Evolutionary conservation across 1,140 invertebrate species (phyloP).

Genomic region (Drosophila insularis): DNA sequence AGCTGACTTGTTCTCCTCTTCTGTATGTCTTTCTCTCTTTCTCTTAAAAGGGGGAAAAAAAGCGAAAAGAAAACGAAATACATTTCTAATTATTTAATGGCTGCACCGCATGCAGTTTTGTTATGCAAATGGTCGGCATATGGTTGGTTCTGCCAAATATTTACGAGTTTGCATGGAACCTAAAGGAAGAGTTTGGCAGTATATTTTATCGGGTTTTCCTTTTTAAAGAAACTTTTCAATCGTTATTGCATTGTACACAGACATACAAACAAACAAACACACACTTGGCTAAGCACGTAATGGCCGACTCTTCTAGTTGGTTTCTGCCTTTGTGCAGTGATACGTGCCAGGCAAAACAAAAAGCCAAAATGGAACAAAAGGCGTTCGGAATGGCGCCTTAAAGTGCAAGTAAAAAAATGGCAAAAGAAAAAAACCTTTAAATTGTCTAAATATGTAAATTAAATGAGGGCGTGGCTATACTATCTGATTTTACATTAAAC

Average conservation of each 20-base stretch:
- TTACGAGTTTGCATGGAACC: slow-evolving; percentile 48
- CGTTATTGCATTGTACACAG: slow-evolving; percentile 63
- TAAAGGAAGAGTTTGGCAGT: slow-evolving; percentile 40
- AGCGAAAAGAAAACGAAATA: slow-evolving; percentile 38
- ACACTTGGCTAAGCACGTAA: slow-evolving; percentile 73
- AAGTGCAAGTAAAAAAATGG: slow-evolving; percentile 37
- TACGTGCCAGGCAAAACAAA: slow-evolving; percentile 67
- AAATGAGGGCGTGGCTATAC: slow-evolving; percentile 18
- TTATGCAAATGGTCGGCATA: slow-evolving; percentile 71
- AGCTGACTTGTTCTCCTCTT: neutral
- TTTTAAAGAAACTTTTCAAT: slow-evolving; percentile 67
- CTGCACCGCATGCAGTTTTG: slow-evolving; percentile 75
- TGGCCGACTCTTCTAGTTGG: slow-evolving; percentile 43
- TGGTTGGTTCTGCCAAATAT: slow-evolving; percentile 62
- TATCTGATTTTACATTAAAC: slow-evolving; percentile 63
- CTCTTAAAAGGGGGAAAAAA: too few species aligned
- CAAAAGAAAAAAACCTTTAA: neutral
- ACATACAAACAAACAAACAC: slow-evolving; percentile 30
- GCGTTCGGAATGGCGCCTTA: slow-evolving; percentile 54
- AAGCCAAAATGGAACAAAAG: slow-evolving; percentile 58
- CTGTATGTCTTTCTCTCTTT: slow-evolving; percentile 3
- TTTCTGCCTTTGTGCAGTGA: slow-evolving; percentile 71
- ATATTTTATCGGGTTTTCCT: slow-evolving; percentile 51
- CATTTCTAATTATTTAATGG: slow-evolving; percentile 81
- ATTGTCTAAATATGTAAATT: slow-evolving; percentile 11